Conservation (phyloP, 2,888 invertebrate species). For the Cheilosia grossa region DNA sequence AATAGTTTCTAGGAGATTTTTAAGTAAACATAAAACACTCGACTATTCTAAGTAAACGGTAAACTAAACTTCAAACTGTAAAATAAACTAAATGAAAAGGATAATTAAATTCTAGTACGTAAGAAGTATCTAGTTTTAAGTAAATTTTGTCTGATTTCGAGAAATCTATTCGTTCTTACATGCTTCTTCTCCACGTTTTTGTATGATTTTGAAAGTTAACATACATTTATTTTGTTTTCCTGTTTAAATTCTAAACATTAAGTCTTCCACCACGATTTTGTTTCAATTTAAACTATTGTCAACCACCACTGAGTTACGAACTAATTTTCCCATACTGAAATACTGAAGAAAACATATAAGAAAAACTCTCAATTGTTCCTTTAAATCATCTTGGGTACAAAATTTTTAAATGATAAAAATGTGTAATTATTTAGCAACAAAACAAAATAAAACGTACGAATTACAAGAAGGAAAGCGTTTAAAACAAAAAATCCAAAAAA, state of each 20-base stretch:
- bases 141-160: slow-evolving; percentile 22
- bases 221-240: not conserved
- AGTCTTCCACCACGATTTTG: slow-evolving; percentile 61
- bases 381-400: slow-evolving; percentile 64
- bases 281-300: slow-evolving; percentile 9
- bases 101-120: slow-evolving; percentile 29
- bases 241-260: slow-evolving; percentile 40
- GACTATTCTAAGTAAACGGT: slow-evolving; percentile 57
- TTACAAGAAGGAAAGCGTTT: slow-evolving; percentile 21
- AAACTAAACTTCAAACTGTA: slow-evolving; percentile 54
- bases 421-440: not conserved
- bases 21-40: slow-evolving; percentile 51
- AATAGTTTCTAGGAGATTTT: slow-evolving; percentile 47
- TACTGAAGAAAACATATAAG: slow-evolving; percentile 4
- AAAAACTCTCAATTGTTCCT: slow-evolving; percentile 63
- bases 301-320: not conserved
- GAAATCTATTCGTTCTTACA: not conserved
- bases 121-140: slow-evolving; percentile 7
- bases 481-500: not conserved
- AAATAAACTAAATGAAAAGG: slow-evolving; percentile 13
- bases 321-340: not conserved
- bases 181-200: slow-evolving; percentile 19
- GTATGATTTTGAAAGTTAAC: slow-evolving; percentile 1
- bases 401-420: slow-evolving; percentile 41
- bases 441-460: slow-evolving; percentile 14